These are phyloP conservation scores for Acrossocheilus wenchowensis DNA, from an alignment of 2,797 vertebrate species.

Conservation along the genomic window DNA sequence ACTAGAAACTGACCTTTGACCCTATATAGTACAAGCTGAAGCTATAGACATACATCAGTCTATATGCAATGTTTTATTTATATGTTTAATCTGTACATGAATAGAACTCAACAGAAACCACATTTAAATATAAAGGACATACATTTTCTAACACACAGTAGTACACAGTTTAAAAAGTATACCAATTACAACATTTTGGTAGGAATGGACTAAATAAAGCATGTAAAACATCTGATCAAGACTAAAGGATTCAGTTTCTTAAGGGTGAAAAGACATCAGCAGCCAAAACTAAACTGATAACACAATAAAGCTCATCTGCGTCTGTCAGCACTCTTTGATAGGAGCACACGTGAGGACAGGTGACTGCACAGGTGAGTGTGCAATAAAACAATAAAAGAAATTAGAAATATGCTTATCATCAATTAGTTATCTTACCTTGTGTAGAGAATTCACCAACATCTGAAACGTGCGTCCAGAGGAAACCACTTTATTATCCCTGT, in stretches of 20 bases:
- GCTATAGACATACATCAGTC: background rate
- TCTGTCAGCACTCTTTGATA: slow-evolving; percentile 30
- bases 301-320: slow-evolving; percentile 23
- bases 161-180: background rate
- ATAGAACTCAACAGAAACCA: background rate
- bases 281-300: slow-evolving; percentile 43
- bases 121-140: background rate
- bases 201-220: background rate
- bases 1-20: background rate
- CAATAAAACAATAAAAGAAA: background rate
- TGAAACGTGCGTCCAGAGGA: background rate
- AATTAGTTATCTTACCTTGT: slow-evolving; percentile 33
- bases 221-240: background rate
- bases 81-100: background rate
- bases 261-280: background rate
- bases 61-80: background rate
- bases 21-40: background rate
- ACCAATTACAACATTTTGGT: background rate
- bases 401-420: slow-evolving; percentile 6
- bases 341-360: slow-evolving; percentile 33
- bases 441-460: background rate
- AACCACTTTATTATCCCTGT: background rate
- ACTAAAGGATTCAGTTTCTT: background rate
- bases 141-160: background rate
- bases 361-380: background rate